These are phyloP conservation scores for Sandelia bainsii DNA, from an alignment of 2,797 vertebrate genomes.

Conservation along the genomic window DNA sequence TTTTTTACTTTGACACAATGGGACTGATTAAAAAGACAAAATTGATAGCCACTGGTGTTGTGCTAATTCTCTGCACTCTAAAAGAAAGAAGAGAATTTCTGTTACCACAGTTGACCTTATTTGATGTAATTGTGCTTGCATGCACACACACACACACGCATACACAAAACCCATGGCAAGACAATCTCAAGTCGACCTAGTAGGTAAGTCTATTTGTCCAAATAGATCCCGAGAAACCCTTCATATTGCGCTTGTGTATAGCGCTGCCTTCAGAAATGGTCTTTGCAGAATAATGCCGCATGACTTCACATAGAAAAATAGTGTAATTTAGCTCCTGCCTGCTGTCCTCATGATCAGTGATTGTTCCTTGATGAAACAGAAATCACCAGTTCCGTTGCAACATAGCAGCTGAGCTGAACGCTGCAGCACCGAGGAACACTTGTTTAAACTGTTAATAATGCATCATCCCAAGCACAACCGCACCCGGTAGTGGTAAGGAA, in stretches of 20 bases:
- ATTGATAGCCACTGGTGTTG: constrained; percentile 61
- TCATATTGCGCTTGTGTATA: constrained; percentile 33
- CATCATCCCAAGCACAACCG: constrained; percentile 14
- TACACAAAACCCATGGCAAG: neutral
- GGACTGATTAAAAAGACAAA: constrained; percentile 80
- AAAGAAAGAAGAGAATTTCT: constrained; percentile 37
- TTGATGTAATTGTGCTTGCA: constrained; percentile 36
- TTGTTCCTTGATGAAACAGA: constrained; percentile 27
- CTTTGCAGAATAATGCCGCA: constrained; percentile 29
- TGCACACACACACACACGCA: neutral
- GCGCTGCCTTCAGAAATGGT: constrained; percentile 34
- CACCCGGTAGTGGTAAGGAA: constrained; percentile 7
- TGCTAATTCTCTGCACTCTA: constrained; percentile 63
- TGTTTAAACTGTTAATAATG: constrained; percentile 26
- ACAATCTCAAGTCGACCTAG: constrained; percentile 24
- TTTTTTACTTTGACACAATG: constrained; percentile 66
- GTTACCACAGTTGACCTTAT: constrained; percentile 45
- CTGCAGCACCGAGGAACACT: neutral
- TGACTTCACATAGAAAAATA: constrained; percentile 26
- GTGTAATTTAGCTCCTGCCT: constrained; percentile 21
- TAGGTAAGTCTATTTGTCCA: constrained; percentile 46
- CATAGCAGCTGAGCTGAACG: constrained; percentile 10
- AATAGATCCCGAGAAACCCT: constrained; percentile 34
- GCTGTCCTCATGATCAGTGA: constrained; percentile 38
- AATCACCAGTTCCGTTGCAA: constrained; percentile 25